These are phyloP conservation scores for Hypomecis punctinalis DNA, from an alignment of 2,888 invertebrate species.

Conservation along the genomic window DNA sequence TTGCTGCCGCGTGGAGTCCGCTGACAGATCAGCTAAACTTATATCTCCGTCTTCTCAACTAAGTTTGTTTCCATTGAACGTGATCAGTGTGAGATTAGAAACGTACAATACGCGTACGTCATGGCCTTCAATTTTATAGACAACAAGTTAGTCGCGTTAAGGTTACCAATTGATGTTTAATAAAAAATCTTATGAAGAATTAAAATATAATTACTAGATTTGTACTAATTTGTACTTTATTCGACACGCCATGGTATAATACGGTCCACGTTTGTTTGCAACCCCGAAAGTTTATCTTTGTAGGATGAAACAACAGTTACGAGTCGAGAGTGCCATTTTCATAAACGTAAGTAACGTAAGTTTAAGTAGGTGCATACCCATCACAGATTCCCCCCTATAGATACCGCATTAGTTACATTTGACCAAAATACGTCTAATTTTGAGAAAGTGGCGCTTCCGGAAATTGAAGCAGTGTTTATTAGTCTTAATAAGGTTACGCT, in stretches of 20 bases:
- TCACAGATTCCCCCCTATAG: no score
- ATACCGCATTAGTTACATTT: no score
- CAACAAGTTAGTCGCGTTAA: constrained; percentile 66
- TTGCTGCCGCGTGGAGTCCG: constrained; percentile 15
- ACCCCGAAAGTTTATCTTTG: constrained; percentile 65
- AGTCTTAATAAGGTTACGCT: no score
- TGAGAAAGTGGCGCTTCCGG: no score
- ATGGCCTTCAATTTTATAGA: constrained; percentile 69
- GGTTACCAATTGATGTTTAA: constrained; percentile 64
- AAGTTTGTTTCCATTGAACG: constrained; percentile 22
- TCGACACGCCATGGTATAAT: constrained; percentile 53
- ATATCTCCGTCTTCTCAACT: constrained; percentile 18
- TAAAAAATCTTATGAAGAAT: constrained; percentile 72
- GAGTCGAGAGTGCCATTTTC: constrained; percentile 38
- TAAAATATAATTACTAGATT: constrained; percentile 61
- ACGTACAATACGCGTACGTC: constrained; percentile 48
- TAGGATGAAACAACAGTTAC: constrained; percentile 36
- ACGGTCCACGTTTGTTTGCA: constrained; percentile 50
- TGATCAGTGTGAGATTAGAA: constrained; percentile 44
- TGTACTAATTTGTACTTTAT: constrained; percentile 64
- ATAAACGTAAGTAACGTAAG: constrained; percentile 39
- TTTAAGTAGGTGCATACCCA: constrained; percentile 34
- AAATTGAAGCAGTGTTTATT: no score
- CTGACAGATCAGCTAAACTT: constrained; percentile 12
- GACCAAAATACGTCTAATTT: no score